Base-by-base conservation (phyloP, 2,888 invertebrate species). In the Synanthedon formicaeformis region DNA sequence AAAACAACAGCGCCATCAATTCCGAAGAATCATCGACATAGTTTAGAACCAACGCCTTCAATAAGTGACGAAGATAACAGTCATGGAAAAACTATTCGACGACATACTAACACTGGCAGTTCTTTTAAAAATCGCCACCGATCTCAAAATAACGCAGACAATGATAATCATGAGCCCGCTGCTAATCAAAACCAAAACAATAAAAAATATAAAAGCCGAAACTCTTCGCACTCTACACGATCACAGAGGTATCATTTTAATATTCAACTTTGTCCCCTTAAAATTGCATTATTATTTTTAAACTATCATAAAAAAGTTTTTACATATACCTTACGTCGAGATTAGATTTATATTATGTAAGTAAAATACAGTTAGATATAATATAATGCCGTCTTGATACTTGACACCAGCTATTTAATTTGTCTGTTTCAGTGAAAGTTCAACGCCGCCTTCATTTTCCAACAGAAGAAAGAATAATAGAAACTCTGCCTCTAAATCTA, bases 1-100 rank as follows among this genome's bases (percentile, higher is more conserved):
- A 94, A 94, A 82, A 94, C 94, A 0, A 91, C 92, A n/a, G 92
- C 92, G 14, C 93, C 93, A 1, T 84, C 88, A 45, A 81, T 89
- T 54, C 73, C 81, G 48, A 89, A 81, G 73, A 84, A 78, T 66
- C 88, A 89, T 60, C 85, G 89, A 60, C 82, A 88, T 59, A 90
- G 89, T 68, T 81, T 93, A 58, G 93, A 93, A 67, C 91, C 92
- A 2, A 92, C 92, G 2, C 91, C 86, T 41, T 87, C 89, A 11
- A 79, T 89, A 54, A 89, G 79, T 57, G 91, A 90, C 53, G 93
- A 92, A 50, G 92, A 92, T 62, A 88, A 77, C 50, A 81, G 87
- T 55, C 89, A 89, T 67, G 87, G 87, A 54, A 82, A 88, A 67
- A 86, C 88, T 55, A 78, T 84, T 16, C 83, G 91, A 53, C 88